Conservation (phyloP, 2,888 invertebrate species). For the Fragum whitleyi region DNA sequence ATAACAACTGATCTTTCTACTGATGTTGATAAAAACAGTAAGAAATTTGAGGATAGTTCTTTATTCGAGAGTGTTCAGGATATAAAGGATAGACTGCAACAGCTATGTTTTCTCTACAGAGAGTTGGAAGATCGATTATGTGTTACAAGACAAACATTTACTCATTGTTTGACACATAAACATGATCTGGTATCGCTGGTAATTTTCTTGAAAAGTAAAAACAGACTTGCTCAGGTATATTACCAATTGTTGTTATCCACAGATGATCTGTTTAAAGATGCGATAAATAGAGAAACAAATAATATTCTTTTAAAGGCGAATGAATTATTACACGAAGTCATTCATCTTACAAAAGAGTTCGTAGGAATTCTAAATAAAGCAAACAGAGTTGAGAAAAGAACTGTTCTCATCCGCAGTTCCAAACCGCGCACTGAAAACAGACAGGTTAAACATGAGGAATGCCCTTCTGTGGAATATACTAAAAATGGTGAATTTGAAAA, state of each 20-base stretch:
- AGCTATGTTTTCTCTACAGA: background rate
- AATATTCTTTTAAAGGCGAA: too few species aligned
- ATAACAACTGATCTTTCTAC: too few species aligned
- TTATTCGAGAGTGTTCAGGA: background rate
- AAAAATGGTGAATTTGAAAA: too few species aligned
- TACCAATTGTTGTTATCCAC: background rate
- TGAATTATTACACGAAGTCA: background rate
- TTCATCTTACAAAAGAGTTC: background rate
- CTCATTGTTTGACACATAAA: background rate
- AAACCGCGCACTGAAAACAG: too few species aligned
- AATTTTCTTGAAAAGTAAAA: conserved; percentile 2
- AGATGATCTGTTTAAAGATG: too few species aligned
- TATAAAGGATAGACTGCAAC: background rate
- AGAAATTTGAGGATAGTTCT: too few species aligned
- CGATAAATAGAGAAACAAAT: background rate
- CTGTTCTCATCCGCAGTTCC: too few species aligned
- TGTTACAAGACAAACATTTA: background rate
- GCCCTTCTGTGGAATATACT: too few species aligned
- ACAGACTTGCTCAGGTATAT: background rate
- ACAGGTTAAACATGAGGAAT: too few species aligned
- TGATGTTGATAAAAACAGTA: too few species aligned
- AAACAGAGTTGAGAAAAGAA: background rate
- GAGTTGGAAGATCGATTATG: background rate
- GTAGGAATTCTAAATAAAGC: background rate
- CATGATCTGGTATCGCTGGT: background rate